Conservation (phyloP, 2,888 invertebrate genomes). For the Ganaspis brasiliensis region DNA sequence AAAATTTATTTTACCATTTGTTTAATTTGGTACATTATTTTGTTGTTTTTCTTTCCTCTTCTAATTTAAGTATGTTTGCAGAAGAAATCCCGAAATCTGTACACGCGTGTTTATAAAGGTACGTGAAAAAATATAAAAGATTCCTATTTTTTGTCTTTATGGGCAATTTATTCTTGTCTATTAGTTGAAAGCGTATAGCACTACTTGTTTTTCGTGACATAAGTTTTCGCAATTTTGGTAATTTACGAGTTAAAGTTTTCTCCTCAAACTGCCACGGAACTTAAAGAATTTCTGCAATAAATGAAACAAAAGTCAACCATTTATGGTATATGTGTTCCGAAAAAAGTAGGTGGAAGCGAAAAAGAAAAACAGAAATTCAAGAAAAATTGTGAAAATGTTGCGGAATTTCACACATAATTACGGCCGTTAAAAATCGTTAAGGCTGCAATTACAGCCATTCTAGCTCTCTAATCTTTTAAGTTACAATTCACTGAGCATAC, state of each 20-base stretch:
- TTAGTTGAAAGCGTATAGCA: slow-evolving; percentile 9
- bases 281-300: not conserved
- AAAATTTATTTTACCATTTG: too few species aligned
- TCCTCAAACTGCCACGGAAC: slow-evolving; percentile 4
- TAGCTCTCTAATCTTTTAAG: too few species aligned
- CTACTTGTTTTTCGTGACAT: slow-evolving; percentile 4
- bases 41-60: too few species aligned
- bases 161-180: not conserved
- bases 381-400: not conserved
- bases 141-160: not conserved
- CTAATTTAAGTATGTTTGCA: too few species aligned
- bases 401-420: too few species aligned
- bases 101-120: too few species aligned
- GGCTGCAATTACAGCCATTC: too few species aligned
- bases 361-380: not conserved
- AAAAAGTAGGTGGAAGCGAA: not conserved
- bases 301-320: slow-evolving; percentile 14
- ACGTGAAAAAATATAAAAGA: not conserved
- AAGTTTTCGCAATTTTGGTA: slow-evolving; percentile 14
- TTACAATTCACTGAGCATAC: too few species aligned
- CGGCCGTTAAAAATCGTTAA: too few species aligned
- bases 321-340: not conserved
- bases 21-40: too few species aligned
- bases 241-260: slow-evolving; percentile 14
- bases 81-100: too few species aligned